Evolutionary conservation across 2,113 vertebrate genomes (phyloP).

Genomic region (Mastomys natalensis): DNA sequence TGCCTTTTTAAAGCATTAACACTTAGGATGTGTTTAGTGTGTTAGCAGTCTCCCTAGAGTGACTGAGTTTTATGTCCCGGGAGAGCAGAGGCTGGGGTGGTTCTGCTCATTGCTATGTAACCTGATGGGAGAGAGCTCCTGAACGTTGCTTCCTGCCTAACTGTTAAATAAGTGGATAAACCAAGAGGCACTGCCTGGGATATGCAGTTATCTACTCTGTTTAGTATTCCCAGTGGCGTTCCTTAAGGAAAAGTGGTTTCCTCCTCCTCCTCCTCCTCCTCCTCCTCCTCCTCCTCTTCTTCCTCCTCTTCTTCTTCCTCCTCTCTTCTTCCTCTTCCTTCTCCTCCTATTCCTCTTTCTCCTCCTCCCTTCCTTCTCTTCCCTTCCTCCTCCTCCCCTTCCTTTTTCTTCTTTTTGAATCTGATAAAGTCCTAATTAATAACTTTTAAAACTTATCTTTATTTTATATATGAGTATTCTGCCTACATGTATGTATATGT

Average conservation of each 20-base stretch:
- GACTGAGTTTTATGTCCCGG: neutral
- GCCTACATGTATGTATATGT: neutral
- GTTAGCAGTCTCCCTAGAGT: neutral
- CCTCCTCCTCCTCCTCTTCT: neutral
- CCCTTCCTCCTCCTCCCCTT: too few relatives aligned
- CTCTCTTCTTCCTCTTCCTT: neutral
- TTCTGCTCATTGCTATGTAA: neutral
- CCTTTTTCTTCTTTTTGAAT: neutral
- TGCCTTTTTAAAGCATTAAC: neutral
- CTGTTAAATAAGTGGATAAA: neutral
- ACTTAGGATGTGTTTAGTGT: neutral
- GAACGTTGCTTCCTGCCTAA: neutral
- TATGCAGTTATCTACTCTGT: accelerated
- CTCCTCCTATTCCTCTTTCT: accelerated
- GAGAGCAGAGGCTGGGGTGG: neutral
- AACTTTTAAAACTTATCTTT: neutral
- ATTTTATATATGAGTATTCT: neutral
- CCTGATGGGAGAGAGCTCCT: neutral
- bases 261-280: neutral
- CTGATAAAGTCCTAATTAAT: neutral
- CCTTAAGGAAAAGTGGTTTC: neutral
- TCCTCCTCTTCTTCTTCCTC: too few relatives aligned
- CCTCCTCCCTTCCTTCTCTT: neutral
- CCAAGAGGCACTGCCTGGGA: neutral
- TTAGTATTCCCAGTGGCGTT: neutral